Conservation (phyloP, 1,140 invertebrate genomes). For the Riptortus pedestris region DNA sequence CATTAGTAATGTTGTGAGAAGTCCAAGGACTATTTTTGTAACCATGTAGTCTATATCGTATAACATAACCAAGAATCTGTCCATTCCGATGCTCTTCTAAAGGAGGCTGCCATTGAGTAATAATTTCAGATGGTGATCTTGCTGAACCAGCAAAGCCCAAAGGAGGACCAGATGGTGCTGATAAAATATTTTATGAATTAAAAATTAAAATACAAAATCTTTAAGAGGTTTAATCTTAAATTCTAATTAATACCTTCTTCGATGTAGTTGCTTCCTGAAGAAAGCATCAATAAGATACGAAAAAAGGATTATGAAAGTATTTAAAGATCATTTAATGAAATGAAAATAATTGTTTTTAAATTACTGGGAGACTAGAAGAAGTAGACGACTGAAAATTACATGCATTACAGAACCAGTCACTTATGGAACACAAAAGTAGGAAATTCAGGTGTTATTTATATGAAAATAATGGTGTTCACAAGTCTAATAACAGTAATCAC, state of each 20-base stretch:
- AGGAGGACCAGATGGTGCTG: constrained; percentile 80
- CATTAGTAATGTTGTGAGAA: constrained; percentile 81
- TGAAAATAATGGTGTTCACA: no score
- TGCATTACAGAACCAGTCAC: no score
- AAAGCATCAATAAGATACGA: background rate
- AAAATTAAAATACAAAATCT: background rate
- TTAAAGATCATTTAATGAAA: background rate
- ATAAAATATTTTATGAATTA: constrained; percentile 29
- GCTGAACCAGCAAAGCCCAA: constrained; percentile 83
- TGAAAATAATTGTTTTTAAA: background rate
- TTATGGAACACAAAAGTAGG: background rate
- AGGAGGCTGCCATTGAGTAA: constrained; percentile 94
- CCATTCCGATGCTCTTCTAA: constrained; percentile 88
- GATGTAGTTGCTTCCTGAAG: constrained; percentile 6
- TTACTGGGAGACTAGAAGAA: background rate
- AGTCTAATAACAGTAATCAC: no score
- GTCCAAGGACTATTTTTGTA: constrained; percentile 86
- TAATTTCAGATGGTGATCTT: constrained; percentile 85
- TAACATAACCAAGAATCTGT: constrained; percentile 82
- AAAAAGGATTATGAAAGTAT: background rate
- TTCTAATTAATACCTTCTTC: constrained; percentile 9
- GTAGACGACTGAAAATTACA: background rate
- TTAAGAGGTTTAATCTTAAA: constrained; percentile 5
- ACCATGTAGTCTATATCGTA: constrained; percentile 80
- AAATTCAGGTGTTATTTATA: background rate